Conservation (phyloP, 2,113 vertebrate genomes). For the Tetraodon nigroviridis region DNA sequence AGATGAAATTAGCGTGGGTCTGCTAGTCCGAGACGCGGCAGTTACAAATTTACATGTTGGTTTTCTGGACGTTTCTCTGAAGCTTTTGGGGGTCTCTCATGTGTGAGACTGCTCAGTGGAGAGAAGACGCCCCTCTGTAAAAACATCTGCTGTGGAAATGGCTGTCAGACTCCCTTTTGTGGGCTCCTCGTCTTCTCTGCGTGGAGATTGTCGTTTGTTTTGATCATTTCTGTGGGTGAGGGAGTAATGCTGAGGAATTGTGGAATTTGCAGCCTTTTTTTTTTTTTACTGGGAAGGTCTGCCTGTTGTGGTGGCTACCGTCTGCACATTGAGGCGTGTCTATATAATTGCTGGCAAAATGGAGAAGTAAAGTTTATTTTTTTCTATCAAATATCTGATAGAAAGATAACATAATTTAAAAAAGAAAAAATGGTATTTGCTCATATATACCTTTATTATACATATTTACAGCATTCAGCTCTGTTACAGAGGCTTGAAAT, state of each 20-base stretch:
- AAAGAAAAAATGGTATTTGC: slow-evolving; percentile 36
- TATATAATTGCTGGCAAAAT: slow-evolving; percentile 21
- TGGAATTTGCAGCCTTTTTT: slow-evolving; percentile 48
- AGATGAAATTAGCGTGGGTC: slow-evolving; percentile 43
- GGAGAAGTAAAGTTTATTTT: slow-evolving; percentile 24
- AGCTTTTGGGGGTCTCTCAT: slow-evolving; percentile 78
- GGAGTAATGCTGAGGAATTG: slow-evolving; percentile 54
- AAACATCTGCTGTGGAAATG: slow-evolving; percentile 81
- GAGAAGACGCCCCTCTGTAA: slow-evolving; percentile 79
- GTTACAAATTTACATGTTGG: slow-evolving; percentile 77
- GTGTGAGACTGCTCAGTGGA: slow-evolving; percentile 80
- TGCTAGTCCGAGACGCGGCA: slow-evolving; percentile 59
- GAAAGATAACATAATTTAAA: slow-evolving; percentile 46
- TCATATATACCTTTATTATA: no score
- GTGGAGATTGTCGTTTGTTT: slow-evolving; percentile 75
- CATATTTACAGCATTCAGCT: no score
- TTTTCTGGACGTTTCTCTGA: slow-evolving; percentile 76
- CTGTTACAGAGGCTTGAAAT: neutral
- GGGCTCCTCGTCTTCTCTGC: slow-evolving; percentile 64
- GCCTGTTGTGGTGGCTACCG: slow-evolving; percentile 23
- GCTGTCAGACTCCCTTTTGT: slow-evolving; percentile 77
- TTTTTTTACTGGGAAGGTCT: slow-evolving; percentile 8
- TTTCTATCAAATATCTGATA: slow-evolving; percentile 29
- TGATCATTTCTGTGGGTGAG: slow-evolving; percentile 73
- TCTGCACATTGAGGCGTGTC: slow-evolving; percentile 38